phyloP scores from a whole-genome alignment of 2,113 vertebrate species.

The Chrysemys picta region DNA sequence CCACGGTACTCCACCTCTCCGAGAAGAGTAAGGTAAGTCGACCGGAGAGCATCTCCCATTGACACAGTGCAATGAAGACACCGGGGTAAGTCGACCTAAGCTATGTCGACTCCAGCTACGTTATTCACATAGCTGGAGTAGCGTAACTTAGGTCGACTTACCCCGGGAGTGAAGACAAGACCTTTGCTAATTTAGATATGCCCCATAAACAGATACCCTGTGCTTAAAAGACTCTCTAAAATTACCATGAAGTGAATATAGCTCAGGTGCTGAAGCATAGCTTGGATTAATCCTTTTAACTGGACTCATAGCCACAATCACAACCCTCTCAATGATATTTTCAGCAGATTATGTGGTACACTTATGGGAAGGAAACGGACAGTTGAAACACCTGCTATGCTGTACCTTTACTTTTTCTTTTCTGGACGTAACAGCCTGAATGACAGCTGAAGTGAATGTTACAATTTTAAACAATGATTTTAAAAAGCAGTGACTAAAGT shows the following conservation, averaged over 20 bases:
- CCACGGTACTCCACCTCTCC: too few relatives aligned
- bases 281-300: neutral
- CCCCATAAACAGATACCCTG: neutral
- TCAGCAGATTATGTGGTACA: neutral
- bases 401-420: neutral
- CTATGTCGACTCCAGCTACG: too few relatives aligned
- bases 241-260: neutral
- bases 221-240: neutral
- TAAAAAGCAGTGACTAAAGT: neutral
- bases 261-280: neutral
- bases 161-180: too few relatives aligned
- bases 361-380: neutral
- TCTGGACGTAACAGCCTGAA: neutral
- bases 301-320: neutral
- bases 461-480: neutral
- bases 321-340: neutral
- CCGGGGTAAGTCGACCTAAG: too few relatives aligned
- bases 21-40: too few relatives aligned
- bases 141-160: too few relatives aligned
- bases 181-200: neutral
- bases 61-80: too few relatives aligned
- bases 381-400: neutral
- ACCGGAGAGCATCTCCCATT: too few relatives aligned
- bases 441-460: neutral
- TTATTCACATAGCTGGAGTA: too few relatives aligned